Evolutionary conservation across 2,797 vertebrate genomes (phyloP).

Genomic region (Dallia pectoralis): DNA sequence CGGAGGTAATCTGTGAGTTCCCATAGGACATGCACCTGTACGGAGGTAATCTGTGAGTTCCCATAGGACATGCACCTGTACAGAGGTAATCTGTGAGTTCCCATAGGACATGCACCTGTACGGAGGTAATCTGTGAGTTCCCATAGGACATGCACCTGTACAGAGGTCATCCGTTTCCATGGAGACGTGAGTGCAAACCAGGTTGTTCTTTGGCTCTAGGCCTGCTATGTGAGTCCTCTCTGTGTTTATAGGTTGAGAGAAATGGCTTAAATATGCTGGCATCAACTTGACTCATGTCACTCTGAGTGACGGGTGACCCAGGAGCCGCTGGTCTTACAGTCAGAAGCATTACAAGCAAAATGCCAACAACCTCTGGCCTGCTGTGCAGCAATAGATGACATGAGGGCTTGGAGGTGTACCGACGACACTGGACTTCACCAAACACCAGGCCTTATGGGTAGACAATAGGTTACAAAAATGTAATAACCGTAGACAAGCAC

Average conservation of each 20-base stretch:
- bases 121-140: too few relatives aligned
- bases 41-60: too few relatives aligned
- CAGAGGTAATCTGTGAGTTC: too few relatives aligned
- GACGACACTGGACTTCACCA: slow-evolving; percentile 43
- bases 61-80: too few relatives aligned
- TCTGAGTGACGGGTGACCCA: slow-evolving; percentile 80
- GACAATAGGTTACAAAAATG: slow-evolving; percentile 29
- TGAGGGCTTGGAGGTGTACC: slow-evolving; percentile 63
- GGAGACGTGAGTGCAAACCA: slow-evolving; percentile 17
- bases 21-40: too few relatives aligned
- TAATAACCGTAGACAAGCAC: slow-evolving; percentile 15
- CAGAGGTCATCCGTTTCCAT: slow-evolving; percentile 37
- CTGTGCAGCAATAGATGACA: slow-evolving; percentile 70
- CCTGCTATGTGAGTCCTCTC: slow-evolving; percentile 50
- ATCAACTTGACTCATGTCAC: slow-evolving; percentile 73
- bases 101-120: too few relatives aligned
- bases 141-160: slow-evolving; percentile 45
- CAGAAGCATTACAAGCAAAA: slow-evolving; percentile 76
- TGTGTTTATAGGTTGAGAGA: slow-evolving; percentile 65
- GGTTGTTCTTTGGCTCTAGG: slow-evolving; percentile 38
- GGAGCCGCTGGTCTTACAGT: slow-evolving; percentile 71
- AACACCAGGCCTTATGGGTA: slow-evolving; percentile 48
- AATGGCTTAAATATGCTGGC: slow-evolving; percentile 72
- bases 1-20: too few relatives aligned
- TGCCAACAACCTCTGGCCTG: slow-evolving; percentile 72